phyloP scores from a whole-genome alignment of 2,797 vertebrate genomes.

The Bradypus variegatus region DNA sequence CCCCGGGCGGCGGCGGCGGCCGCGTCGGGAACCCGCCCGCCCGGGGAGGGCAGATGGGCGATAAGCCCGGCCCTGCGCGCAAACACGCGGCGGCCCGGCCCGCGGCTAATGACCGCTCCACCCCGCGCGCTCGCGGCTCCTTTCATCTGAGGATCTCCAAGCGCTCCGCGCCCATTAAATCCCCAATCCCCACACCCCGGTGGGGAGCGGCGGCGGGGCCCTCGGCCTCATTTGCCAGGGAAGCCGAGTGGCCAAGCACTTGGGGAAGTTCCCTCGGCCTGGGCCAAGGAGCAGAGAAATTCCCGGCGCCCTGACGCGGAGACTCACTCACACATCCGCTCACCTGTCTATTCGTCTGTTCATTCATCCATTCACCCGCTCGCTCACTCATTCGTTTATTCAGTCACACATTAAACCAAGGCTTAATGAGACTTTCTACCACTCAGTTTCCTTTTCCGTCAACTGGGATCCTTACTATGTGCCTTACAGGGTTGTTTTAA shows the following conservation, averaged over 20 bases:
- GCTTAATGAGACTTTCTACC: neutral
- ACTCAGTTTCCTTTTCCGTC: neutral
- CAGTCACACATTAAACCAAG: neutral
- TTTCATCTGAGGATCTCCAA: constrained; percentile 40
- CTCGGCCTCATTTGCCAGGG: neutral
- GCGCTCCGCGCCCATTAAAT: neutral
- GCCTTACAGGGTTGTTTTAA: neutral
- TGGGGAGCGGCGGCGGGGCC: neutral
- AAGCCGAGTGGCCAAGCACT: constrained; percentile 27
- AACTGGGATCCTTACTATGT: neutral
- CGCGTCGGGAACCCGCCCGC: constrained; percentile 19
- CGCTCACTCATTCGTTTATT: neutral
- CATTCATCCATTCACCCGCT: neutral
- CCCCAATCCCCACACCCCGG: neutral
- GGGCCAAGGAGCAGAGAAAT: neutral
- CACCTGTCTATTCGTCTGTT: neutral
- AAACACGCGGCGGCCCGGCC: neutral
- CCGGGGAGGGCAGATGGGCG: neutral
- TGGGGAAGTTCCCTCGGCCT: neutral
- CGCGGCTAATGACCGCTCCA: constrained; percentile 15
- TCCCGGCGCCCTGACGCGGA: neutral
- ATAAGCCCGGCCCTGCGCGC: constrained; percentile 47
- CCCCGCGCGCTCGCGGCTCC: constrained; percentile 5
- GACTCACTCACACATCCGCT: neutral
- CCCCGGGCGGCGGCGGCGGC: constrained; percentile 26